These are phyloP conservation scores for Nycticebus coucang DNA, from an alignment of 2,113 vertebrate genomes.

Conservation along the genomic window DNA sequence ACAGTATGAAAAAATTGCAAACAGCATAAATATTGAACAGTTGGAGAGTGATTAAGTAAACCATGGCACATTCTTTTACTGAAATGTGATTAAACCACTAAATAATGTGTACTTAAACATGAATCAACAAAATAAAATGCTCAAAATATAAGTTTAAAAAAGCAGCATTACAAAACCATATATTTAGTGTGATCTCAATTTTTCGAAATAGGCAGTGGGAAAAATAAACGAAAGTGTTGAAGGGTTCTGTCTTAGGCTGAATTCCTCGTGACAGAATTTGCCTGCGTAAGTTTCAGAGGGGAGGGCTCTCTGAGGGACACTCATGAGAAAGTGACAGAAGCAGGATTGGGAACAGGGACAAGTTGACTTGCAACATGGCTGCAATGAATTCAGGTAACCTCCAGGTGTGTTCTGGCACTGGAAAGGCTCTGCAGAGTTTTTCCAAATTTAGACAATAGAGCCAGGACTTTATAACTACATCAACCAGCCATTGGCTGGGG, in stretches of 20 bases:
- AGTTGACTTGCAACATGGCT: neutral
- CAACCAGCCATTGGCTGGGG: neutral
- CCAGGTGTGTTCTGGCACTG: neutral
- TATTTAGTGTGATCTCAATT: neutral
- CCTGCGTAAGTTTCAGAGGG: neutral
- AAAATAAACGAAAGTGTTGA: neutral
- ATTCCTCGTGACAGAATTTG: neutral
- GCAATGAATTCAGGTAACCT: neutral
- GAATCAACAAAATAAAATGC: neutral
- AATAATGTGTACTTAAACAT: neutral
- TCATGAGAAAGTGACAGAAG: neutral
- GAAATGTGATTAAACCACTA: neutral
- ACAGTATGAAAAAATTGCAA: neutral
- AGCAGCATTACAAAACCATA: neutral
- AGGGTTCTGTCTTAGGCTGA: neutral
- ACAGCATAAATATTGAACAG: neutral
- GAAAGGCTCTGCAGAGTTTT: neutral
- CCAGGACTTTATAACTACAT: neutral
- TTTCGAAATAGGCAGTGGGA: neutral
- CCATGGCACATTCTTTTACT: neutral
- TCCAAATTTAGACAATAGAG: neutral
- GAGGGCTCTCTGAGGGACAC: neutral
- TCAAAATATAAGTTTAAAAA: neutral
- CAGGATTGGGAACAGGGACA: neutral
- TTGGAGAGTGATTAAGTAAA: slow-evolving; percentile 6